Percentiles rank a stretch among this genome's conserved stretches.
Conservation (phyloP, 2,888 invertebrate genomes). For the Bombyx huttoni region DNA sequence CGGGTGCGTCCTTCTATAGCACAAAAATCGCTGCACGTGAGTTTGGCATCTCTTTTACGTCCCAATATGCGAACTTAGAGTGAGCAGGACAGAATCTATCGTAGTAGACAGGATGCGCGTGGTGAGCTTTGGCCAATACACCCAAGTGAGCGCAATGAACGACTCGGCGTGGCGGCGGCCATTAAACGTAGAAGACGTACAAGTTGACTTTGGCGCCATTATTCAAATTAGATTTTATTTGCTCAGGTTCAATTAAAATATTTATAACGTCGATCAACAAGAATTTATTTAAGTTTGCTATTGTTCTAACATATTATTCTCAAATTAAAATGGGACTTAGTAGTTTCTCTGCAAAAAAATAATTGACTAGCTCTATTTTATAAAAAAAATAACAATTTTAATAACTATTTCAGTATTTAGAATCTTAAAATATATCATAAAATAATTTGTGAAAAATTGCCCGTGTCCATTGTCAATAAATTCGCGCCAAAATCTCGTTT, state of each 20-base stretch:
- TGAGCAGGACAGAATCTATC: conserved; percentile 47
- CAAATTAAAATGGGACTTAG: too few species aligned
- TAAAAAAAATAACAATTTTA: too few species aligned
- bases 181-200: conserved; percentile 46
- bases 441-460: too few species aligned
- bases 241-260: too few species aligned
- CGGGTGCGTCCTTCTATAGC: conserved; percentile 63
- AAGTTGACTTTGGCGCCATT: conserved; percentile 65
- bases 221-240: conserved; percentile 5
- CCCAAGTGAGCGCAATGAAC: conserved; percentile 70
- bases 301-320: too few species aligned
- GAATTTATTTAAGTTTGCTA: too few species aligned
- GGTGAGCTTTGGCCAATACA: conserved; percentile 66
- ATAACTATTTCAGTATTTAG: neutral
- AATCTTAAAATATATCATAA: neutral
- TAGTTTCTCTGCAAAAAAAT: too few species aligned
- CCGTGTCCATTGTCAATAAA: neutral
- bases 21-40: conserved; percentile 68
- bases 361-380: too few species aligned
- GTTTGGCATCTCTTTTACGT: conserved; percentile 48
- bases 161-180: conserved; percentile 23
- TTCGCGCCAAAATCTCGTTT: conserved; percentile 33
- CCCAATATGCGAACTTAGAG: conserved; percentile 26
- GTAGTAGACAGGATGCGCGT: conserved; percentile 68
- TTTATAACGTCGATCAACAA: too few species aligned